phyloP scores from a whole-genome alignment of 37 sponge, comb jelly and placozoan genomes.

The Mnemiopsis leidyi region DNA sequence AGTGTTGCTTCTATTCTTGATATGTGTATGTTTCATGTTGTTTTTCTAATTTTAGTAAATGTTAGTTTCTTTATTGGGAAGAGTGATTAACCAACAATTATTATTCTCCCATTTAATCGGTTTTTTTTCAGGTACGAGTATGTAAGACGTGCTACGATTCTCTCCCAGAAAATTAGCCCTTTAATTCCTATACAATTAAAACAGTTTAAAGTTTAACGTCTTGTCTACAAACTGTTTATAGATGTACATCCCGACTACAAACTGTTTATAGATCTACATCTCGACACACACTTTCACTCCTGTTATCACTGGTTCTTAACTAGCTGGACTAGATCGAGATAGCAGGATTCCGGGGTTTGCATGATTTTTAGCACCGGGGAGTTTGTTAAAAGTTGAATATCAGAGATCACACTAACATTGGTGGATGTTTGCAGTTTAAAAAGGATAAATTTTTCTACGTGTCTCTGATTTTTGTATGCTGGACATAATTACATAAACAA shows the following conservation, averaged over 20 bases:
- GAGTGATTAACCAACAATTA: not conserved
- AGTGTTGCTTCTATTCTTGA: no score
- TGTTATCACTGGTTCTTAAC: not conserved
- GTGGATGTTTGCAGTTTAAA: no score
- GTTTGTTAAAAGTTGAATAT: no score
- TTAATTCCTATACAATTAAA: not conserved
- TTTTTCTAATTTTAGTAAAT: not conserved
- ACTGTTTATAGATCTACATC: not conserved
- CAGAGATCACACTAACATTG: no score
- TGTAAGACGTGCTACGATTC: conserved; percentile 39
- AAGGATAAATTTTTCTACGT: not conserved
- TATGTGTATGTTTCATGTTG: not conserved
- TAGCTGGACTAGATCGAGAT: not conserved
- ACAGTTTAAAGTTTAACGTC: not conserved
- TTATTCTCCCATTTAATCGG: not conserved
- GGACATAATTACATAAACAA: no score
- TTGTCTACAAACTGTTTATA: not conserved
- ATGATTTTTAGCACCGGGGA: not conserved
- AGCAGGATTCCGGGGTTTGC: not conserved
- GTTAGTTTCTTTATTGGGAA: not conserved
- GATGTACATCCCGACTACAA: not conserved
- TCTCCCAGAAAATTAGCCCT: not conserved
- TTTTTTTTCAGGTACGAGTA: not conserved
- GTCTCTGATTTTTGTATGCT: not conserved
- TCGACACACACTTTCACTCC: no score